A percentile compares a stretch with the other conserved stretches of the same genome.
These are phyloP conservation scores for Sander lucioperca DNA, from an alignment of 2,113 vertebrate species.

Conservation along the genomic window DNA sequence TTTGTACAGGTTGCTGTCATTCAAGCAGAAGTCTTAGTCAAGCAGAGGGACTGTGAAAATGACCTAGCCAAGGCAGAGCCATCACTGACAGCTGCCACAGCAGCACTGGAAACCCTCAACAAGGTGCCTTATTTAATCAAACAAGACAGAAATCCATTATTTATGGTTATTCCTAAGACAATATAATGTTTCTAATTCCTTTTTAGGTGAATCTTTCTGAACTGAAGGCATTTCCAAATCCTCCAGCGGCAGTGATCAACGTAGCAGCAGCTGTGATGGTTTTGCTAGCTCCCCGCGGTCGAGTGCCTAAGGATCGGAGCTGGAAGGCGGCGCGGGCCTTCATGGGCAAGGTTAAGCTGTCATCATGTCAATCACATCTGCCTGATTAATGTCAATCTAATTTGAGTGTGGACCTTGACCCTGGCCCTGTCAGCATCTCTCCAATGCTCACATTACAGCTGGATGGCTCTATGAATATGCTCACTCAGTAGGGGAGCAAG, in stretches of 20 bases:
- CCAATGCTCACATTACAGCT: constrained; percentile 63
- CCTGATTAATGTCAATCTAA: constrained; percentile 81
- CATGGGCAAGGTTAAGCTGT: constrained; percentile 89
- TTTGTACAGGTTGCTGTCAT: constrained; percentile 85
- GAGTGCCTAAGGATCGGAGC: constrained; percentile 85
- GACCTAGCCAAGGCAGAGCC: constrained; percentile 89
- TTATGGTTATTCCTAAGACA: not conserved
- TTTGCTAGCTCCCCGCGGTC: constrained; percentile 83
- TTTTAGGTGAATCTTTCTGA: constrained; percentile 88
- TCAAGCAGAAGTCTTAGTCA: constrained; percentile 86
- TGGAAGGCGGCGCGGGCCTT: constrained; percentile 88
- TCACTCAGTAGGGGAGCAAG: constrained; percentile 46
- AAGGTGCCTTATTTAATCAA: constrained; percentile 80
- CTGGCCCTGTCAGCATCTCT: constrained; percentile 56
- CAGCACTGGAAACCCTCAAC: constrained; percentile 88
- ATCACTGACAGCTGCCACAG: constrained; percentile 84
- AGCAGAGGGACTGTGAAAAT: constrained; percentile 87
- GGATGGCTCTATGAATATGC: constrained; percentile 74
- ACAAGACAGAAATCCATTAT: not conserved
- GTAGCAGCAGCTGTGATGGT: constrained; percentile 89
- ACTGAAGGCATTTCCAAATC: constrained; percentile 89
- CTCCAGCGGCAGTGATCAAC: constrained; percentile 85
- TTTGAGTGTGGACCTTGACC: constrained; percentile 79
- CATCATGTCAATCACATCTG: constrained; percentile 68
- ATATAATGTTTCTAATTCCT: constrained; percentile 13